Base-by-base conservation (phyloP, 2,797 vertebrate genomes). In the Melopsittacus undulatus region DNA sequence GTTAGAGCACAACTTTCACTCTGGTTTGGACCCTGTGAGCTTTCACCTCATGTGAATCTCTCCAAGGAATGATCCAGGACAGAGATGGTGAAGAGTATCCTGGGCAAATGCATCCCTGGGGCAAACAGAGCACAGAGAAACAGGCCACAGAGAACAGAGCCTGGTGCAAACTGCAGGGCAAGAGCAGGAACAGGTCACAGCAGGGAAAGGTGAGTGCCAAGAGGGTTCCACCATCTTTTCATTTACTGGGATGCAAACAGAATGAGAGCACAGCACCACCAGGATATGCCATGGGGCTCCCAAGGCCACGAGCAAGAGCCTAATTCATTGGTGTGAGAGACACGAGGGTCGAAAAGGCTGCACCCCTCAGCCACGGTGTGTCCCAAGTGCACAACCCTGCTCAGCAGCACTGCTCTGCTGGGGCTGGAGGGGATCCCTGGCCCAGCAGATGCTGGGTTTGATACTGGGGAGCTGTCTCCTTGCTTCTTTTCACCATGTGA, bases 301-400 rank as follows among this genome's bases (percentile, higher is more conserved):
- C 3, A 13, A 54, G 45, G 67, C 46, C 27, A 9, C 0, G 0
- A 56, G 32, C 32, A 76, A 49, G n/a, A 63, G 34, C 46, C 17
- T 38, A 68, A 73, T 2, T 9, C 32, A 57, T 75, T 1, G 1
- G 10, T 3, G 2, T 10, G 48, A 64, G 59, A 73, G 15, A 27
- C 62, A 36, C 0, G 4, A 9, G 32, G 38, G 57, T 7, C 45
- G 63, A 30, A 40, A 67, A 19, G 17, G 26, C 64, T 45, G 9
- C 0, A 0, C 19, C 29, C 22, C 27, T 42, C 38, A 56, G 4
- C 7, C 64, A 52, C 0, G 0, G 10, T 3, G 36, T 23, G 27
- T 45, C 63, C 57, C 68, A 42, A 34, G 40, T 13, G 29, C 52
- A 42, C 29, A 54, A 5, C 26, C 36, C 4, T 11, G 34, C 79